These are phyloP conservation scores for Tridacna gigas DNA, from an alignment of 2,888 invertebrate genomes.

Conservation along the genomic window DNA sequence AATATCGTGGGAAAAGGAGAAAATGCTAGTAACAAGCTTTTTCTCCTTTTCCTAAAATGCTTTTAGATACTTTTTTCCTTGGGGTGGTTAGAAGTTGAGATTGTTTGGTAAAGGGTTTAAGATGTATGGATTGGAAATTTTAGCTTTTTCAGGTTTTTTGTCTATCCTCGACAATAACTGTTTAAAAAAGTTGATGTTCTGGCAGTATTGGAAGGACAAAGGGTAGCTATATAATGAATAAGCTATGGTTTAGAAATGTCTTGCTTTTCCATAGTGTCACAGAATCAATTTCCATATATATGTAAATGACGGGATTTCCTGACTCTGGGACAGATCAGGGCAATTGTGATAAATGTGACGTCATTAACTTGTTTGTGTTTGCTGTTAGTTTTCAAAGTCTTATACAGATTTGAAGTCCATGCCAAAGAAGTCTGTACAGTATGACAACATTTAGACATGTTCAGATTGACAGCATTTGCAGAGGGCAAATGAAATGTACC, in stretches of 20 bases:
- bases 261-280: conserved; percentile 3
- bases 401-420: too few species aligned
- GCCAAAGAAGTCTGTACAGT: too few species aligned
- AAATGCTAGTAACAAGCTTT: neutral
- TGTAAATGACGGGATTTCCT: conserved; percentile 53
- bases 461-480: too few species aligned
- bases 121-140: too few species aligned
- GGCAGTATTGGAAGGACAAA: neutral
- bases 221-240: neutral
- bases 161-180: too few species aligned
- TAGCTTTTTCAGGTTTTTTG: too few species aligned
- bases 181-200: neutral
- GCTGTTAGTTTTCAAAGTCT: too few species aligned
- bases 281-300: conserved; percentile 53
- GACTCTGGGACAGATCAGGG: neutral
- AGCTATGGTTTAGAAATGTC: neutral
- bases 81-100: neutral
- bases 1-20: conserved; percentile 2
- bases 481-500: too few species aligned
- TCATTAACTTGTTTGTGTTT: neutral
- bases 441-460: too few species aligned
- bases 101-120: too few species aligned
- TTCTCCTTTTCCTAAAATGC: conserved; percentile 1
- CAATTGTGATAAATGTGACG: conserved; percentile 11
- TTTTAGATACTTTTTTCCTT: neutral